These are phyloP conservation scores for Dolichopus griseipennis DNA, from an alignment of 2,888 invertebrate genomes.

Conservation along the genomic window DNA sequence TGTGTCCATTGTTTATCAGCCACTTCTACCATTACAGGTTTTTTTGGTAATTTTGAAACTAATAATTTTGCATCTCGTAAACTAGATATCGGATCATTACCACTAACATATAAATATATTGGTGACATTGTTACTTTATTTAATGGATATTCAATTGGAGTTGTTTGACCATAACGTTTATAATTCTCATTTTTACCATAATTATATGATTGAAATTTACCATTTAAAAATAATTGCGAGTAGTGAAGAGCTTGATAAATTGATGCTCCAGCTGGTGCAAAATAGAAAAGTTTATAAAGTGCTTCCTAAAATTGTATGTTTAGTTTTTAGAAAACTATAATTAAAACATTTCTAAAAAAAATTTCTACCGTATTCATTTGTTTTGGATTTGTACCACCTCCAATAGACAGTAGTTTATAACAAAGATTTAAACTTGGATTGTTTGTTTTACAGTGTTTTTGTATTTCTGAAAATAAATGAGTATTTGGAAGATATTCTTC, in stretches of 20 bases:
- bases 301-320: background rate
- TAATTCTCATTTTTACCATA: constrained; percentile 45
- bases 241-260: constrained; percentile 57
- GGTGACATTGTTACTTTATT: constrained; percentile 45
- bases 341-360: too few species aligned
- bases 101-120: constrained; percentile 52
- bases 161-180: constrained; percentile 42
- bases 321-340: too few species aligned
- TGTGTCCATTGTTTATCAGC: constrained; percentile 48
- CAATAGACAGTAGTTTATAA: background rate
- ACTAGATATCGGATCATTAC: constrained; percentile 51
- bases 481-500: background rate
- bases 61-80: constrained; percentile 40
- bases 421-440: background rate
- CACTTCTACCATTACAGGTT: constrained; percentile 40
- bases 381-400: constrained; percentile 1
- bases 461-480: background rate
- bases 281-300: constrained; percentile 41
- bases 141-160: constrained; percentile 50
- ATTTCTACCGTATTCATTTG: background rate
- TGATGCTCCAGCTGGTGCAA: constrained; percentile 55
- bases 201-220: constrained; percentile 46
- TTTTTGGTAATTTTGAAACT: constrained; percentile 40
- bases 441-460: background rate
- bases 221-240: constrained; percentile 48